Evolutionary conservation across 2,113 vertebrate genomes (phyloP).

Genomic region (Danio rerio): DNA sequence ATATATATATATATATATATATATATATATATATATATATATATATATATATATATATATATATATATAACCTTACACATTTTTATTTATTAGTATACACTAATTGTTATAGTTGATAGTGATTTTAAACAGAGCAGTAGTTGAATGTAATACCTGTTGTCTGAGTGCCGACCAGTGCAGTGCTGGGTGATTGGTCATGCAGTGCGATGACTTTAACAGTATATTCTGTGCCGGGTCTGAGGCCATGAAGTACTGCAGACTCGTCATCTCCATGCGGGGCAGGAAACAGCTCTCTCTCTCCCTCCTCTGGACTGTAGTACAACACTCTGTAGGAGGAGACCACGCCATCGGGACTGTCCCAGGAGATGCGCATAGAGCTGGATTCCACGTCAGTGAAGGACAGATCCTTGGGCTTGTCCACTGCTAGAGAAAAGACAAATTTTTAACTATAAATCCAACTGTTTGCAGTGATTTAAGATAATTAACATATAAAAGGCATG

Average conservation of each 20-base stretch:
- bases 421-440: conserved; percentile 75
- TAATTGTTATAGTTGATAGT: too few relatives aligned
- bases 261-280: conserved; percentile 87
- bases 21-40: too few relatives aligned
- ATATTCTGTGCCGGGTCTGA: conserved; percentile 96
- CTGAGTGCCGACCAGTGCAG: conserved; percentile 89
- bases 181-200: conserved; percentile 89
- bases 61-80: too few relatives aligned
- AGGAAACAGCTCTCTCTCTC: conserved; percentile 89
- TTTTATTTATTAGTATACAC: too few relatives aligned
- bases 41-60: too few relatives aligned
- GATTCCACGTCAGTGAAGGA: conserved; percentile 93
- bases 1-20: too few relatives aligned
- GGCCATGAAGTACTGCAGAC: conserved; percentile 86
- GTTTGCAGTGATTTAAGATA: too few relatives aligned
- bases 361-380: conserved; percentile 91
- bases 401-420: conserved; percentile 94
- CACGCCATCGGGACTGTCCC: conserved; percentile 94
- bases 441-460: neutral
- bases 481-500: too few relatives aligned
- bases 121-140: too few relatives aligned
- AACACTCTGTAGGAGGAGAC: conserved; percentile 91
- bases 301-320: conserved; percentile 92
- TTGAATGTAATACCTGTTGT: conserved; percentile 84
- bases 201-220: conserved; percentile 95